Evolutionary conservation across 2,888 invertebrate genomes (phyloP), one percentile per base, ranked within the genome.

Genomic region (Tenthredo scrophulariae): DNA sequence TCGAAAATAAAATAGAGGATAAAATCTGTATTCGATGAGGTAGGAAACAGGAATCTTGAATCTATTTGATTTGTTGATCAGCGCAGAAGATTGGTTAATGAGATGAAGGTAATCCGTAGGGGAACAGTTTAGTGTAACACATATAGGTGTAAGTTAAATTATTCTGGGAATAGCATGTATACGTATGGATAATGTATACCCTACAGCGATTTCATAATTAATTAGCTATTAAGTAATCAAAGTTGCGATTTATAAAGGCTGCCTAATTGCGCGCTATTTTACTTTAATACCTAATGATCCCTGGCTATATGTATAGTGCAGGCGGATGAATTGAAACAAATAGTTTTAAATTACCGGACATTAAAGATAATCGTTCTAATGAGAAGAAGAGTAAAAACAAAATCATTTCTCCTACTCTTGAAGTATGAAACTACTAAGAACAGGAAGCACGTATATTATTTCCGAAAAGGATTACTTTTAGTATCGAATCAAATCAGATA

Each of bases 271-370:
- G 18, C 29, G 13, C 29, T 50, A 29, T 50, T 77, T 33, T 77
- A 18, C 29, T 77, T 54, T 50, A 43, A 40, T 29, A 67, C n/a
- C 18, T 9, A 77, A 77, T 54, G 77, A 77, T 77, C 46, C 77
- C 50, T 29, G 50, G 77, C 10, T n/a, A 10, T 40, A n/a, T n/a
- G n/a, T n/a, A 40, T 43, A 13, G 33, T 54, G 7, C 37, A 7
- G 80, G n/a, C n/a, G n/a, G 40, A 62, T 22, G 80, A 80, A 58
- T 80, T 80, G 80, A 62, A 62, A 62, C 58, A 62, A 62, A 33
- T 80, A 62, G 58, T 80, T 40, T 22, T 13, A 62, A 80, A 80
- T 40, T 62, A 80, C 58, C 80, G 62, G 58, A 80, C n/a, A 80
- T 80, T 80, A 40, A 26, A 40, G 13, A 62, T 62, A 26, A 80